Conservation (phyloP, 2,888 invertebrate species). For the Philonicus albiceps region DNA sequence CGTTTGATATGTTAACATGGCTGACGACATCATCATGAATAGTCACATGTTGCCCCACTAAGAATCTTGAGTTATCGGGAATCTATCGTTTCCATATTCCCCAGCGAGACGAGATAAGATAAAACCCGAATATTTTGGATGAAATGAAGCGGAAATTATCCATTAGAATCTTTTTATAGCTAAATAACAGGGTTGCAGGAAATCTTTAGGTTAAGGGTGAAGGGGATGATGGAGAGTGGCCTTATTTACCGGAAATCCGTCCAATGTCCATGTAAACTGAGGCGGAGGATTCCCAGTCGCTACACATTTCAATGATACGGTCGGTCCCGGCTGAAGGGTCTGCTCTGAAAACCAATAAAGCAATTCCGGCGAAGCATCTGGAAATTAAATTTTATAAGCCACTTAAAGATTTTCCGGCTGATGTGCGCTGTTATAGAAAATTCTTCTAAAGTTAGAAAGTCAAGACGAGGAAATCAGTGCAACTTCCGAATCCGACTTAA, state of each 20-base stretch:
- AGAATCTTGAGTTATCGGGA: conserved; percentile 72
- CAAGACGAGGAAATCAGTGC: background rate
- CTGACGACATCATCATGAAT: conserved; percentile 92
- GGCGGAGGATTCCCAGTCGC: conserved; percentile 95
- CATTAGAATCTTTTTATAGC: conserved; percentile 47
- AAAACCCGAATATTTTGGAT: conserved; percentile 22
- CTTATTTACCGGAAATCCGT: conserved; percentile 81
- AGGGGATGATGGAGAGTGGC: background rate
- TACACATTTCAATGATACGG: conserved; percentile 90
- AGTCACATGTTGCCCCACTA: conserved; percentile 91
- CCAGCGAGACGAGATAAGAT: background rate
- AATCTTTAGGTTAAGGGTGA: background rate
- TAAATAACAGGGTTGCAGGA: conserved; percentile 18
- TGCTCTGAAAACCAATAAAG: conserved; percentile 93
- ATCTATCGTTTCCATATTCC: conserved; percentile 54
- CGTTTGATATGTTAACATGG: conserved; percentile 87
- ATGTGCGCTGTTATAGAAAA: background rate
- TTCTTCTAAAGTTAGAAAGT: background rate
- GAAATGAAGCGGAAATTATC: conserved; percentile 49
- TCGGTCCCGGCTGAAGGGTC: conserved; percentile 89
- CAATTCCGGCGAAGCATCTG: conserved; percentile 88
- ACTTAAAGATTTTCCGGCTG: background rate
- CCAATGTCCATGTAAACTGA: conserved; percentile 89
- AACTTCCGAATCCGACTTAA: background rate
- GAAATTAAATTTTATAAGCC: conserved; percentile 25